Evolutionary conservation across 2,888 invertebrate species (phyloP).

Genomic region (Mythimna impura): DNA sequence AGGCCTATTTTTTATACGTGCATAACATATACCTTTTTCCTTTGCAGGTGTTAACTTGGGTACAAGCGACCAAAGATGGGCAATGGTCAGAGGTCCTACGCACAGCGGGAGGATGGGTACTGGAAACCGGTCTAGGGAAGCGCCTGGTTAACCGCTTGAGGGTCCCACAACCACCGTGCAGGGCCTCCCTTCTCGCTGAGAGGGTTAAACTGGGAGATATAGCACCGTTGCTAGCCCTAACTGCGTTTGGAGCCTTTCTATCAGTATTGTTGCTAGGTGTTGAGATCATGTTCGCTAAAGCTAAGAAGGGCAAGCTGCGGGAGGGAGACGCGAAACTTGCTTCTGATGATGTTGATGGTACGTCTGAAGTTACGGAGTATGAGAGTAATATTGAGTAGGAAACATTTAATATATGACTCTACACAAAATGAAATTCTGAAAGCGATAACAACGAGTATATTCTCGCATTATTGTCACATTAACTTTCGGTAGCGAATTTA

Average conservation of each 20-base stretch:
- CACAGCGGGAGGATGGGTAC: constrained; percentile 75
- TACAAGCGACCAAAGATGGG: constrained; percentile 74
- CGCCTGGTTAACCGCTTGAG: constrained; percentile 72
- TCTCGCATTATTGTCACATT: no score
- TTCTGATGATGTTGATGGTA: constrained; percentile 3
- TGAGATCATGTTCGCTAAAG: constrained; percentile 73
- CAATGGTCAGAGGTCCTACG: constrained; percentile 77
- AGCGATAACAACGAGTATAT: no score
- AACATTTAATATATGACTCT: not conserved
- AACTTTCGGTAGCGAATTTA: no score
- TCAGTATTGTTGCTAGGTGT: constrained; percentile 74
- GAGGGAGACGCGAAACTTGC: constrained; percentile 11
- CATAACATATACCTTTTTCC: constrained; percentile 1
- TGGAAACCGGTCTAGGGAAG: constrained; percentile 77
- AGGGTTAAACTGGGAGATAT: constrained; percentile 81
- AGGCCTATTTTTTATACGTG: no score
- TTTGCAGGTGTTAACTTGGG: constrained; percentile 75
- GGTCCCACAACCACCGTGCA: constrained; percentile 77
- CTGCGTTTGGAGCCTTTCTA: constrained; percentile 69
- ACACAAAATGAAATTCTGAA: no score
- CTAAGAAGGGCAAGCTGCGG: constrained; percentile 34
- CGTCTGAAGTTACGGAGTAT: constrained; percentile 12
- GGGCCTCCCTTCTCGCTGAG: constrained; percentile 81
- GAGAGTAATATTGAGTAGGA: constrained; percentile 14
- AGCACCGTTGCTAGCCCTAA: constrained; percentile 72